These are phyloP conservation scores for Pseudotriccus pelzelni DNA, from an alignment of 2,797 vertebrate species.

Conservation along the genomic window DNA sequence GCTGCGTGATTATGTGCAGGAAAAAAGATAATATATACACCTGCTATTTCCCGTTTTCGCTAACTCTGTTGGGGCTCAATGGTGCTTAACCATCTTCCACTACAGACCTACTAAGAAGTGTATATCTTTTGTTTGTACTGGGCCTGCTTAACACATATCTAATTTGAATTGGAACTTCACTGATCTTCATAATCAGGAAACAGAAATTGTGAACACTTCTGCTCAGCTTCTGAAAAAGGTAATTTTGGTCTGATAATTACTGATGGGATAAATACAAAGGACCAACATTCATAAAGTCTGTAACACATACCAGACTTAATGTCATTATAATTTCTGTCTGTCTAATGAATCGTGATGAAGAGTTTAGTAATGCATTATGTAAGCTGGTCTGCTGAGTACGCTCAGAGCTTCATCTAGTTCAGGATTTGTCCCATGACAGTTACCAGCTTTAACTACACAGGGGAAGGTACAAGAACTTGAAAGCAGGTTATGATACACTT, in stretches of 20 bases:
- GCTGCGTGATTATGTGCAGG: background rate
- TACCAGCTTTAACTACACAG: background rate
- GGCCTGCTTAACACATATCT: background rate
- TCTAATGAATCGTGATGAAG: background rate
- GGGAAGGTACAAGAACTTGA: background rate
- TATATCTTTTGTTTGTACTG: background rate
- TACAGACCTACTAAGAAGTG: background rate
- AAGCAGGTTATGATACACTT: background rate
- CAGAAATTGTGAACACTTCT: background rate
- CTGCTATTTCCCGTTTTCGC: constrained; percentile 6
- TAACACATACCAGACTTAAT: background rate
- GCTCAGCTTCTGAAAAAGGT: background rate
- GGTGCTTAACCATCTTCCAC: background rate
- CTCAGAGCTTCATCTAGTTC: background rate
- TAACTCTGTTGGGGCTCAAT: background rate
- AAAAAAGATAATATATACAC: background rate
- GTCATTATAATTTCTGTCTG: background rate
- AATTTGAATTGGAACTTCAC: background rate
- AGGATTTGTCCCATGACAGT: background rate
- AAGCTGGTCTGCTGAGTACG: background rate
- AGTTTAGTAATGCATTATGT: background rate
- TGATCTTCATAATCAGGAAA: background rate
- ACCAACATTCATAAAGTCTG: background rate
- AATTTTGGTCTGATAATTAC: background rate
- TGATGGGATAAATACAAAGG: background rate